phyloP scores from a whole-genome alignment of 2,113 vertebrate species.

The Ramphastos sulfuratus region DNA sequence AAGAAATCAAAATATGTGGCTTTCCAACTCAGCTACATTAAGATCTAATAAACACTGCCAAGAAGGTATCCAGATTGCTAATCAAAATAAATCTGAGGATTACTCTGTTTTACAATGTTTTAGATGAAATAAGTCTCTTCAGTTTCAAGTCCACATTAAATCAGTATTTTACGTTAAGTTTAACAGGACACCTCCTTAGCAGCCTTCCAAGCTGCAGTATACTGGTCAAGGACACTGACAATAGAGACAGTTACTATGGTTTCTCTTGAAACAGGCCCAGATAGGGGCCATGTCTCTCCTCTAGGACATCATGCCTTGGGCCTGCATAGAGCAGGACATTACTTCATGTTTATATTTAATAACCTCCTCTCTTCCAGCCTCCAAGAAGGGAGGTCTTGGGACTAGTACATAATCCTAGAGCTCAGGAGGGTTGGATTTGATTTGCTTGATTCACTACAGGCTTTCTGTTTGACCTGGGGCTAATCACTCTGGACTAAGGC shows the following conservation, averaged over 20 bases:
- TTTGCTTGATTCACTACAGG: conserved; percentile 62
- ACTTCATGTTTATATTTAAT: conserved; percentile 31
- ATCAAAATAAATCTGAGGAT: conserved; percentile 68
- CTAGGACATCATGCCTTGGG: background rate
- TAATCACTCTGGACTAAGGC: conserved; percentile 56
- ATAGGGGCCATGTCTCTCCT: accelerated
- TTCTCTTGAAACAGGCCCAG: background rate
- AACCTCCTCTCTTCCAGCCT: background rate
- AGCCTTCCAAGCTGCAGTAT: background rate
- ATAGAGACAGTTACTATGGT: background rate
- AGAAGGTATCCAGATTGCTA: conserved; percentile 66
- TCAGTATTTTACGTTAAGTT: background rate
- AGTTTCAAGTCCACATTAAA: background rate
- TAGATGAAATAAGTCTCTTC: conserved; percentile 16
- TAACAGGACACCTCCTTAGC: background rate
- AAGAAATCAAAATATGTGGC: conserved; percentile 48
- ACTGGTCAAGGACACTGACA: background rate
- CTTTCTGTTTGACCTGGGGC: conserved; percentile 51
- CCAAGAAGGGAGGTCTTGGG: conserved; percentile 33
- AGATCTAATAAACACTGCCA: conserved; percentile 64
- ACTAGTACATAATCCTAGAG: background rate
- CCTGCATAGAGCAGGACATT: conserved; percentile 18
- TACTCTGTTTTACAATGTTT: conserved; percentile 21
- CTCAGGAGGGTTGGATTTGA: conserved; percentile 58
- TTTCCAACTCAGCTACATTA: conserved; percentile 31